Conservation (phyloP, 2,888 invertebrate genomes). For the Choristoneura rosaceana region DNA sequence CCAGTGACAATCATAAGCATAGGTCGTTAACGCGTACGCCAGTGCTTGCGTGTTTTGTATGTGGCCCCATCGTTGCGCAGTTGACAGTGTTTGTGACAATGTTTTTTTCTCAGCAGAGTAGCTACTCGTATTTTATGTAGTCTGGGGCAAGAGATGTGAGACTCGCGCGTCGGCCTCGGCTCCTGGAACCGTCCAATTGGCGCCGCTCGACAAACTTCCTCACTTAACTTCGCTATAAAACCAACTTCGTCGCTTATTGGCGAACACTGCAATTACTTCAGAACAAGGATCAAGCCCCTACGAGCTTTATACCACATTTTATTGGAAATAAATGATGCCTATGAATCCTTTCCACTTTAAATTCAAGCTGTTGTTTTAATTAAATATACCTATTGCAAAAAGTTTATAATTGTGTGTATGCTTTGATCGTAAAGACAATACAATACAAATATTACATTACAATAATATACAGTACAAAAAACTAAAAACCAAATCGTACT, state of each 20-base stretch:
- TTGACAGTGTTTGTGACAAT: too few relatives aligned
- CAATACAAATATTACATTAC: too few relatives aligned
- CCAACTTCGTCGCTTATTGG: slow-evolving; percentile 64
- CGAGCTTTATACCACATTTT: slow-evolving; percentile 56
- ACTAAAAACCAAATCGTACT: too few relatives aligned
- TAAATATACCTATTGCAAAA: neutral
- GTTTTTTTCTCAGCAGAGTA: too few relatives aligned
- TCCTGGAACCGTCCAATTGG: slow-evolving; percentile 54
- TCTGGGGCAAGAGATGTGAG: neutral
- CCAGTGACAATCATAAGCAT: too few relatives aligned
- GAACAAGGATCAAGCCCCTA: slow-evolving; percentile 50
- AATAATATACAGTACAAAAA: too few relatives aligned
- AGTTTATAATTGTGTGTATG: neutral
- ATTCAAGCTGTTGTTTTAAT: neutral
- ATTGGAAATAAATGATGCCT: slow-evolving; percentile 51
- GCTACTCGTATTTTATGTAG: too few relatives aligned
- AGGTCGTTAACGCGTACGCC: too few relatives aligned
- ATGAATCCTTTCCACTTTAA: neutral
- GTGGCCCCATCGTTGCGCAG: too few relatives aligned
- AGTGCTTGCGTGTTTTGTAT: too few relatives aligned
- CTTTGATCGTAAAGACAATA: neutral
- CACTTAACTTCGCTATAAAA: slow-evolving; percentile 68
- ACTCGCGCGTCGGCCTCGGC: slow-evolving; percentile 15
- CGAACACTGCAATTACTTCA: slow-evolving; percentile 60
- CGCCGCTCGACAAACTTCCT: slow-evolving; percentile 65